Base-by-base conservation (phyloP, 2,888 invertebrate species). In the Dryadula phaetusa region DNA sequence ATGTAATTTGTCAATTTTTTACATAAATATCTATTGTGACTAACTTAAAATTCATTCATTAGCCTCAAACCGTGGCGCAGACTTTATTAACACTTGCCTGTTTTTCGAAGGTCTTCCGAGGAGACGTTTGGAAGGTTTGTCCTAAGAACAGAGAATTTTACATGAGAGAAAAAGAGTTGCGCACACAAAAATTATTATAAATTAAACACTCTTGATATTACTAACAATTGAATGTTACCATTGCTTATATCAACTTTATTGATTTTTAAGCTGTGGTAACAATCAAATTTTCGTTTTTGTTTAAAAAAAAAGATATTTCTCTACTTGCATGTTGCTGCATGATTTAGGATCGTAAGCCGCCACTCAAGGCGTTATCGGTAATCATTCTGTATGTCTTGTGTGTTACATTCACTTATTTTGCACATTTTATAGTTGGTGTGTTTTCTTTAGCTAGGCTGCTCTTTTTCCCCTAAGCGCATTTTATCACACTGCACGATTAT, bases 111-210 rank as follows among this genome's bases (percentile, higher is more conserved):
- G 94, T 94, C 94, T 94, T 93, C 91, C 94, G 94, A 79, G 94
- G 94, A 93, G 90, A 93, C 87, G 91, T 92, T 84, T 94, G 94
- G 94, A 94, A 94, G 95, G 94, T 94, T 94, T 94, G 94, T 94
- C 87, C 81, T 81, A 84, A 81, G 83, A 75, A 79, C 78, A 80
- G 84, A 88, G 87, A 85, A 84, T 88, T 82, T 84, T 86, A 88
- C 85, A 83, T 81, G 83, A 81, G 82, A 85, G 80, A 83, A 82
- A 86, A 80, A 87, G 86, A 84, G 85, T 88, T 88, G 75, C 82
- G 86, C 89, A 89, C 89, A 82, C 80, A 82, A 81, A 79, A 71
- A 79, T 79, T 82, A 71, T 79, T 78, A 70, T 77, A 79, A 82
- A 67, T 77, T 80, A 70, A 69, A 81, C 86, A 88, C 83, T 81